Conservation (phyloP, 2,113 vertebrate genomes). For the Muscicapa adusta region DNA sequence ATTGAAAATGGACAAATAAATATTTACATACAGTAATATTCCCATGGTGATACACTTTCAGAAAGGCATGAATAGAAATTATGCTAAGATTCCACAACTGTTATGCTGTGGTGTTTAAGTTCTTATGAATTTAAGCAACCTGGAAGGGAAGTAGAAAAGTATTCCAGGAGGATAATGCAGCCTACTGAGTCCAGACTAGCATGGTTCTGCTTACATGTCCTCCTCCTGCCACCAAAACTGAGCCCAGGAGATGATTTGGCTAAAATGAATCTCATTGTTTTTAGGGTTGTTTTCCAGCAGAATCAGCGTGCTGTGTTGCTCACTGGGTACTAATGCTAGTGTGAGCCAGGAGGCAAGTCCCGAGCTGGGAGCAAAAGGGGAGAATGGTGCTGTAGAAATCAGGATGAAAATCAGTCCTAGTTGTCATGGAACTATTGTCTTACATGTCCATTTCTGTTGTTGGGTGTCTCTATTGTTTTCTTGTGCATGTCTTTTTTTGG, state of each 20-base stretch:
- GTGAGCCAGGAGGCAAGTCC: neutral
- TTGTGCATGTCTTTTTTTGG: neutral
- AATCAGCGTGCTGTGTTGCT: fast-evolving
- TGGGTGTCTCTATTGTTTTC: neutral
- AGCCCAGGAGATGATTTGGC: neutral
- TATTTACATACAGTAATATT: neutral
- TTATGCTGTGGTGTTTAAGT: neutral
- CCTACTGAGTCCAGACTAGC: neutral
- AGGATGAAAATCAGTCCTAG: neutral
- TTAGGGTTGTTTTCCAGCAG: neutral
- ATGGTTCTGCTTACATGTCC: neutral
- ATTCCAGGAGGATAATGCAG: neutral
- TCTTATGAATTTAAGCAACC: neutral
- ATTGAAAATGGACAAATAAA: neutral
- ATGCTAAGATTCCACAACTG: neutral
- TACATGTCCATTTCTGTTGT: neutral
- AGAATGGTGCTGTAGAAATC: neutral
- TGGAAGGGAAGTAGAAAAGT: neutral
- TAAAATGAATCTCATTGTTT: neutral
- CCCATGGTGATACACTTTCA: neutral
- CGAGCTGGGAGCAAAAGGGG: neutral
- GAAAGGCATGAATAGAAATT: neutral
- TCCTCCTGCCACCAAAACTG: neutral
- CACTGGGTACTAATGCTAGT: neutral
- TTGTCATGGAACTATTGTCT: neutral